Evolutionary conservation across 2,797 vertebrate genomes (phyloP).

Genomic region (Chiloscyllium punctatum): DNA sequence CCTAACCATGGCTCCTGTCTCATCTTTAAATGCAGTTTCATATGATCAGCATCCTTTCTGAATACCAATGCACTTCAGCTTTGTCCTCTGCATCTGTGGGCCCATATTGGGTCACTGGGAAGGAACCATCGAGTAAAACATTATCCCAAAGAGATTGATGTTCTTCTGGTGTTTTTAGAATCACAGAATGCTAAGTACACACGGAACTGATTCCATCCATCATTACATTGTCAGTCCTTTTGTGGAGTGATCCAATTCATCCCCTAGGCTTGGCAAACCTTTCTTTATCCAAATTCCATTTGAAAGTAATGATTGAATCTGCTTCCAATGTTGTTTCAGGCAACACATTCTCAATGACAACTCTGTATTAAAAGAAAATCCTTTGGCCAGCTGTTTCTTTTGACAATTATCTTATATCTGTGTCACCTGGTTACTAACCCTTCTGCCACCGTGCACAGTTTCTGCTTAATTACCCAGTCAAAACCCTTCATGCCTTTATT

Average conservation of each 20-base stretch:
- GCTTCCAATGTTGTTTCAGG: not conserved
- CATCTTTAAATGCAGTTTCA: not conserved
- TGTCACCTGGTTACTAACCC: not conserved
- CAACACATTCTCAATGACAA: not conserved
- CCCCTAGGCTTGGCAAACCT: not conserved
- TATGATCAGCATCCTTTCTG: not conserved
- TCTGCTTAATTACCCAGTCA: not conserved
- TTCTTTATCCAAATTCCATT: not conserved
- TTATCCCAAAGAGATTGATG: not conserved
- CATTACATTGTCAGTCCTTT: not conserved
- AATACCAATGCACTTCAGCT: not conserved
- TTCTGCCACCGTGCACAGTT: not conserved
- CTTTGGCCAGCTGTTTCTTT: not conserved
- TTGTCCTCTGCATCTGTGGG: not conserved
- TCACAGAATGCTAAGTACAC: not conserved
- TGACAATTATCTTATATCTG: not conserved
- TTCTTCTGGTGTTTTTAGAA: not conserved
- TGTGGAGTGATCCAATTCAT: not conserved
- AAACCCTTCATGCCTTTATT: not conserved
- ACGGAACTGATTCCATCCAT: not conserved
- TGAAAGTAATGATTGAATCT: not conserved
- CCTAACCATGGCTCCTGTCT: not conserved
- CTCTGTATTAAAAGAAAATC: not conserved
- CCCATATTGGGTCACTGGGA: not conserved
- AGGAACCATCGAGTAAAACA: not conserved